Percentiles rank a stretch among this genome's conserved stretches.
phyloP scores from a whole-genome alignment of 2,888 invertebrate genomes.

The Drosophila pegasa region DNA sequence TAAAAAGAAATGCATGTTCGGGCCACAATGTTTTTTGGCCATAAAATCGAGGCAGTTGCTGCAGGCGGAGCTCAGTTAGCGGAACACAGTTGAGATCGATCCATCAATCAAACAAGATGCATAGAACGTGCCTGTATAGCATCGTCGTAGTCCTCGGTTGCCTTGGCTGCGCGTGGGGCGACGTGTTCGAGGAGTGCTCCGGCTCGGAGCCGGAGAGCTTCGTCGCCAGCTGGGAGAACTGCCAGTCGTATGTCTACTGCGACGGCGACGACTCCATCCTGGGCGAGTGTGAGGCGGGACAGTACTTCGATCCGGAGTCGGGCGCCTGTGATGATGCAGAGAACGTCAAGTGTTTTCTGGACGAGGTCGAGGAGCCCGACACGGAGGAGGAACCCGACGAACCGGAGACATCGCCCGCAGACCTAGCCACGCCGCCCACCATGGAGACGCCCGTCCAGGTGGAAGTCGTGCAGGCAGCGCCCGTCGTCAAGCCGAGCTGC shows the following conservation, averaged over 20 bases:
- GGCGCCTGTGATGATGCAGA: constrained; percentile 67
- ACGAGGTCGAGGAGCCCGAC: constrained; percentile 56
- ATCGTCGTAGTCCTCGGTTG: constrained; percentile 8
- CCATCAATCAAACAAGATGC: constrained; percentile 39
- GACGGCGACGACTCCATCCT: constrained; percentile 71
- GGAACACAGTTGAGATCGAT: constrained; percentile 21
- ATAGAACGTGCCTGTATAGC: constrained; percentile 33
- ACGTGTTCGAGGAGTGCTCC: constrained; percentile 71
- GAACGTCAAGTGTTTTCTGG: constrained; percentile 75
- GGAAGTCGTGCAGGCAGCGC: constrained; percentile 60
- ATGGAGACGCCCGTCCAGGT: constrained; percentile 47
- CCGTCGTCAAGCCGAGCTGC: constrained; percentile 68
- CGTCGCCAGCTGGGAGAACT: constrained; percentile 71
- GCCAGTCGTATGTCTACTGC: constrained; percentile 81
- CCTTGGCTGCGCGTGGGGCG: constrained; percentile 16
- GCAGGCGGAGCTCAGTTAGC: constrained; percentile 47
- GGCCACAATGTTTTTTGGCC: constrained; percentile 18
- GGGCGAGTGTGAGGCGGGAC: constrained; percentile 74
- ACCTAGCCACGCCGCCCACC: constrained; percentile 44
- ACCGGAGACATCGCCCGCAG: constrained; percentile 20
- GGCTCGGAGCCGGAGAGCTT: constrained; percentile 58
- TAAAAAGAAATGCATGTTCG: constrained; percentile 69
- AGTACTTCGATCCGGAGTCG: constrained; percentile 74
- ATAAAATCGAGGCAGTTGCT: constrained; percentile 50
- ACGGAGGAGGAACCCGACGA: constrained; percentile 34